Base-by-base conservation (phyloP, 2,797 vertebrate genomes). In the Poecilia velifera region DNA sequence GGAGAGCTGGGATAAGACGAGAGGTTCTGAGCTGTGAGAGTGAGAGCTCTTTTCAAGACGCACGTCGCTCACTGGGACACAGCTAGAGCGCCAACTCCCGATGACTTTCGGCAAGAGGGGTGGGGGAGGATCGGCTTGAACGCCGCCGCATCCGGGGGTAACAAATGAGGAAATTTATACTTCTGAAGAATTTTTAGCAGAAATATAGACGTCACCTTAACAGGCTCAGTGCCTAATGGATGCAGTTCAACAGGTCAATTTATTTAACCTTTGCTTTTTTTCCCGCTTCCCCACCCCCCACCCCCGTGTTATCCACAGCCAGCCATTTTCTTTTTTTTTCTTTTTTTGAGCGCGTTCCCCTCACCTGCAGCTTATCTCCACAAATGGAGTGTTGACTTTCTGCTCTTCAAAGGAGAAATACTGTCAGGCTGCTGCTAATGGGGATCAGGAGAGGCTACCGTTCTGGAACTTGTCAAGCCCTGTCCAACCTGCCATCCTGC, bases 321-420 rank as follows among this genome's bases (percentile, higher is more conserved):
- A 43, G 49, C 49, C 20, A 51, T 51, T 51, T 51, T 51, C 20
- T 51, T 20, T 49, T 18, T 49, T 18, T 49, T 1, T 16, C 16
- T 49, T 86, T 90, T 89, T 80, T 80, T 57, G 81, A 66, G 73
- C 85, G 88, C 84, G 88, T 84, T 90, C 87, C 87, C 83, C 89
- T 92, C 93, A 93, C 91, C 91, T 94, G 90, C 83, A 81, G 87
- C 93, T 95, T 93, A 95, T 96, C 94, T 94, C 92, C 91, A 84
- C 92, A 93, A 94, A 94, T 93, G 90, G 91, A 95, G 92, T 95
- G 93, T 94, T 95, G 91, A 95, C 93, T 93, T 92, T 92, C 77
- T 88, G 90, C 91, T 95, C 93, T 93, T 95, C 91, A 95, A 94
- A 95, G 92, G 84, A 91, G 88, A 88, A 91, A 92, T 89, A 93